Evolutionary conservation across 2,888 invertebrate genomes (phyloP).

Genomic region (Idaea aversata): DNA sequence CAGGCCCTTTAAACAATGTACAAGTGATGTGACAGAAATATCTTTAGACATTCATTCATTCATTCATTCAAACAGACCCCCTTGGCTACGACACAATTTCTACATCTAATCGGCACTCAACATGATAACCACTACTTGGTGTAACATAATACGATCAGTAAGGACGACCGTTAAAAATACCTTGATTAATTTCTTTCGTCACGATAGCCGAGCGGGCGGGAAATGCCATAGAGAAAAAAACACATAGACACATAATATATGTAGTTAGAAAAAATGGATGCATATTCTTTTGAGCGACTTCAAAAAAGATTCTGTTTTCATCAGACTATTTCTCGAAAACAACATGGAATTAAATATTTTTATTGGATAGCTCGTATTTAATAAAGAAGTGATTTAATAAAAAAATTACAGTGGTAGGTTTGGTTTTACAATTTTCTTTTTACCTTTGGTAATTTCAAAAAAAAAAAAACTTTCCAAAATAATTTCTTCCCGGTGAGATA

Average conservation of each 20-base stretch:
- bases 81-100: conserved; percentile 79
- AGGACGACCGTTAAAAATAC: conserved; percentile 63
- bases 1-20: not conserved
- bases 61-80: conserved; percentile 67
- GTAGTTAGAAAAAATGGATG: conserved; percentile 80
- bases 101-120: conserved; percentile 70
- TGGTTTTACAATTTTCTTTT: too few relatives aligned
- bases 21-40: conserved; percentile 50
- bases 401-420: too few relatives aligned
- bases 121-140: conserved; percentile 66
- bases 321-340: not conserved
- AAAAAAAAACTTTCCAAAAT: too few relatives aligned
- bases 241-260: conserved; percentile 78
- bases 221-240: conserved; percentile 87
- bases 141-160: conserved; percentile 35
- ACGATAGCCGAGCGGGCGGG: conserved; percentile 83
- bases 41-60: conserved; percentile 54
- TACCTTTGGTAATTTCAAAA: too few relatives aligned
- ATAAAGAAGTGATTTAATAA: too few relatives aligned
- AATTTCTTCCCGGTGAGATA: too few relatives aligned
- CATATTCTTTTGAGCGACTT: conserved; percentile 44
- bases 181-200: conserved; percentile 80
- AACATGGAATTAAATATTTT: too few relatives aligned
- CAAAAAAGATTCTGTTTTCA: not conserved
- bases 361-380: too few relatives aligned